Evolutionary conservation across 2,888 invertebrate genomes (phyloP), one percentile per base, ranked within the genome.

Genomic region (Gortyna flavago): DNA sequence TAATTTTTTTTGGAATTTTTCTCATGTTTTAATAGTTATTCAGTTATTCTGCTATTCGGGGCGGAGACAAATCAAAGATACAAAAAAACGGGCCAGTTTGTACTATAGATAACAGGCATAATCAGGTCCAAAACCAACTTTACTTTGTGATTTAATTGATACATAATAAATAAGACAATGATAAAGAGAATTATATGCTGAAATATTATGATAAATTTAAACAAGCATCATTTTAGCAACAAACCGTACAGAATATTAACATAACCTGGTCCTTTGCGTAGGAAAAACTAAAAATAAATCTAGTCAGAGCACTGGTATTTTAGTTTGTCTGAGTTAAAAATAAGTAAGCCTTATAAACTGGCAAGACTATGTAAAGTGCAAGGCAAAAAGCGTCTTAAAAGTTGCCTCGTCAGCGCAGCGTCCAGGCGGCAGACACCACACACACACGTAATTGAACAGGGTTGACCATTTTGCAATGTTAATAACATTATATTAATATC

Each of bases 301-400:
- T 71, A 80, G 77, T 67, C 70, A 69, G 54, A 62, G 64, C 44
- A 73, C 70, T 78, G 67, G 73, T 85, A 85, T 85, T 85, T 86
- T 77, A 78, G 77, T 81, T 72, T 35, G 77, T 72, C 80, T 57
- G 83, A 66, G 88, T 86, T 92, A 91, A 90, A 93, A 91, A 92
- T 93, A 92, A 87, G 85, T 84, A 81, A 81, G 83, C 70, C 80
- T 87, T 86, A 82, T 84, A 88, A 89, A 89, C 89, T 87, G 79
- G 84, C 68, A 88, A 86, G 76, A 86, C 86, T 85, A 85, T 84
- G 80, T 76, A 80, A 85, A 79, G 68, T 78, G 80, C 72, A 80
- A 75, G 65, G 74, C 79, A 77, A 87, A 83, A 86, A 80, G 69
- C 59, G 59, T 78, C 75, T 65, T 75, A 81, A 85, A 79, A 84